Percentiles rank a stretch among this genome's conserved stretches.
Conservation (phyloP, 2,113 vertebrate genomes). For the Prochilodus magdalenae region DNA sequence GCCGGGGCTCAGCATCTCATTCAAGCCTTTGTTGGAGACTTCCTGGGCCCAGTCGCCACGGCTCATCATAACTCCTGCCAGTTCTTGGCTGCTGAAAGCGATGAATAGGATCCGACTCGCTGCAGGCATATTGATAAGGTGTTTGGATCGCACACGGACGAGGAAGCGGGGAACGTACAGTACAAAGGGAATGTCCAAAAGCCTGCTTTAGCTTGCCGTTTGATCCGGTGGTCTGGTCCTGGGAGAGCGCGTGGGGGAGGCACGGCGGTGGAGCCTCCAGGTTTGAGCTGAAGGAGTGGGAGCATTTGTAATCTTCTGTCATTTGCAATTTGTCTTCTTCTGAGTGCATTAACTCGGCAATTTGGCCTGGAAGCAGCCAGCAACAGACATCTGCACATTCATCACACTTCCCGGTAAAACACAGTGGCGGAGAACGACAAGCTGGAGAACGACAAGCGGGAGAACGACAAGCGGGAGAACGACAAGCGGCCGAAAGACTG, state of each 20-base stretch:
- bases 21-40: background rate
- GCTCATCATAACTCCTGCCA: background rate
- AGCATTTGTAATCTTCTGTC: background rate
- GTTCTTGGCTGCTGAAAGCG: background rate
- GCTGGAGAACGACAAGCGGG: too few relatives aligned
- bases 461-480: too few relatives aligned
- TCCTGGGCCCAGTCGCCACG: background rate
- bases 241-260: background rate
- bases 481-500: too few relatives aligned
- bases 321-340: background rate
- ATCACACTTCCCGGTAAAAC: background rate
- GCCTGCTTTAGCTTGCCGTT: background rate
- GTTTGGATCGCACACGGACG: background rate
- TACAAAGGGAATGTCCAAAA: background rate
- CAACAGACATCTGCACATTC: background rate
- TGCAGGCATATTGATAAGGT: background rate
- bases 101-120: background rate
- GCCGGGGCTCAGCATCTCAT: too few relatives aligned
- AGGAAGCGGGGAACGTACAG: background rate
- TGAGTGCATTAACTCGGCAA: background rate
- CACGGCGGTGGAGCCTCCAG: background rate
- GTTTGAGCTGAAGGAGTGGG: background rate
- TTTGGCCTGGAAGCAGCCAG: background rate
- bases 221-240: background rate
- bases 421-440: background rate